phyloP scores from a whole-genome alignment of 2,888 invertebrate genomes.

The Papilio demoleus region DNA sequence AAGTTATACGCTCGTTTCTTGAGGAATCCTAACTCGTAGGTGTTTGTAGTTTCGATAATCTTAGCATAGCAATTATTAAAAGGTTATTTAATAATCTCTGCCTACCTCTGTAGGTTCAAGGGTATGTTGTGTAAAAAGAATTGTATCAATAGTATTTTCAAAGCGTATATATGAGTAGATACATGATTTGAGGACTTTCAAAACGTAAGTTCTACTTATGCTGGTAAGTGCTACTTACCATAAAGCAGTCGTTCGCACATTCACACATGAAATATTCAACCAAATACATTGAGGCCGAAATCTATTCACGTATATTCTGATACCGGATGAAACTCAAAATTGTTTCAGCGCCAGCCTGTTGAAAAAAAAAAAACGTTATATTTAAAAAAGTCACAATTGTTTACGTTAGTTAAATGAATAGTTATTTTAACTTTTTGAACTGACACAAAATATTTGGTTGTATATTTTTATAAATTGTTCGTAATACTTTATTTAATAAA shows the following conservation, averaged over 20 bases:
- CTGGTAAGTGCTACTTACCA: constrained; percentile 52
- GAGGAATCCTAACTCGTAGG: too few relatives aligned
- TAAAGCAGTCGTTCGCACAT: constrained; percentile 52
- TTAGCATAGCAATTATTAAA: too few relatives aligned
- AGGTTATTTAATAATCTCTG: too few relatives aligned
- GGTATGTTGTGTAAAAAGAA: too few relatives aligned
- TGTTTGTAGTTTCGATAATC: too few relatives aligned
- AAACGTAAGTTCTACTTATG: not conserved
- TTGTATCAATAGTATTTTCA: not conserved
- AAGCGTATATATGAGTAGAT: not conserved
- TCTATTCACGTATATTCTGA: constrained; percentile 53
- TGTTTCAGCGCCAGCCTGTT: constrained; percentile 56
- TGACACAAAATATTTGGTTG: constrained; percentile 2
- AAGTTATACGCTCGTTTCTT: too few relatives aligned
- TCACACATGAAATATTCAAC: constrained; percentile 72
- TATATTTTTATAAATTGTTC: not conserved
- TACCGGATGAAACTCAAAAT: constrained; percentile 62
- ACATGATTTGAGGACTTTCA: not conserved
- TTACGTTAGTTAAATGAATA: constrained; percentile 16
- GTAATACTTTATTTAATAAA: not conserved
- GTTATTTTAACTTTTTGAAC: constrained; percentile 5
- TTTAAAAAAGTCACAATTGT: constrained; percentile 34
- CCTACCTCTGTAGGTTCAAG: too few relatives aligned
- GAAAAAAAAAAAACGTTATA: constrained; percentile 49
- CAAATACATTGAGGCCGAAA: constrained; percentile 60